Evolutionary conservation across 1,140 invertebrate species (phyloP).

Genomic region (Drosophila kurseongensis): DNA sequence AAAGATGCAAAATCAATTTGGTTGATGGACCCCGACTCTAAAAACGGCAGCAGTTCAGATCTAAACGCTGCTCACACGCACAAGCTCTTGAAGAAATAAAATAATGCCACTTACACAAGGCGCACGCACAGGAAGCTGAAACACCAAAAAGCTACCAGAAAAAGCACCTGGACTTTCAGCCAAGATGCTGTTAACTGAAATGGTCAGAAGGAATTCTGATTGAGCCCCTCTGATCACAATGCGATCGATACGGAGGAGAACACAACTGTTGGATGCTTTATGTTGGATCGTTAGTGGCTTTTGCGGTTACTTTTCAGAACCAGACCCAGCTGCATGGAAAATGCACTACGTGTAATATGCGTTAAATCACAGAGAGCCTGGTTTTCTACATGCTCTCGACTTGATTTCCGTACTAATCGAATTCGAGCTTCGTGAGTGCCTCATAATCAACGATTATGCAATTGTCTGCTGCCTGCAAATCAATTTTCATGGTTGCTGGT

Average conservation of each 20-base stretch:
- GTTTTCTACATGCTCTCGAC: conserved; percentile 11
- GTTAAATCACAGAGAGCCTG: conserved; percentile 62
- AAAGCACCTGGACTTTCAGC: conserved; percentile 36
- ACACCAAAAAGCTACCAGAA: not conserved
- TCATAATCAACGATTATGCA: conserved; percentile 68
- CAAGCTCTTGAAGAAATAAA: conserved; percentile 47
- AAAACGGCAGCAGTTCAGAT: conserved; percentile 3
- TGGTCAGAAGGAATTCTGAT: conserved; percentile 49
- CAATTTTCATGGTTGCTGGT: conserved; percentile 58
- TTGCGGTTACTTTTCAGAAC: conserved; percentile 57
- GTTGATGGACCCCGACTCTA: conserved; percentile 36
- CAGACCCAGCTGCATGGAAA: conserved; percentile 57
- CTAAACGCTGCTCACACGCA: conserved; percentile 54
- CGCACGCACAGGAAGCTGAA: conserved; percentile 47
- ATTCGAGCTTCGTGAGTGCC: conserved; percentile 39
- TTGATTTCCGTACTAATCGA: conserved; percentile 65
- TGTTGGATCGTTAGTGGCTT: conserved; percentile 62
- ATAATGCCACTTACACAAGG: conserved; percentile 50
- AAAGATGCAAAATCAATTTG: conserved; percentile 77
- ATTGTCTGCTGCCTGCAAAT: conserved; percentile 67
- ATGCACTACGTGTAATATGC: conserved; percentile 79
- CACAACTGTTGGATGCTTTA: conserved; percentile 39
- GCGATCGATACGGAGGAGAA: conserved; percentile 50
- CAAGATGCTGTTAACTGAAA: conserved; percentile 45
- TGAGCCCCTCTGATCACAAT: conserved; percentile 52